Conservation (phyloP, 2,888 invertebrate genomes). For the Alentia gelatinosa region DNA sequence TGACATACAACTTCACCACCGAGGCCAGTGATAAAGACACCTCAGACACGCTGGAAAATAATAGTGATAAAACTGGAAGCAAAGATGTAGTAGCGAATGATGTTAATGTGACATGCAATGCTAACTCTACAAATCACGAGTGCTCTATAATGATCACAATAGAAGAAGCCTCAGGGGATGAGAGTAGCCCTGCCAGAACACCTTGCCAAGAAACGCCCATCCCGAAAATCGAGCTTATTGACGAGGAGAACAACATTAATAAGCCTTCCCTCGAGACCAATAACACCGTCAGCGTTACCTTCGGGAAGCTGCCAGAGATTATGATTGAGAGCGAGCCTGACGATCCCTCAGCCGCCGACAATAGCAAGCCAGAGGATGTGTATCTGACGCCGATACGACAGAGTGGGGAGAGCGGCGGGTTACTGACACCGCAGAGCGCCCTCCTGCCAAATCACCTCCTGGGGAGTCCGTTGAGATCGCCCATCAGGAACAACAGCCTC, state of each 20-base stretch:
- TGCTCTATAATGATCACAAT: slow-evolving; percentile 42
- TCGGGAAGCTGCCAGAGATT: background rate
- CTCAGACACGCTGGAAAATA: background rate
- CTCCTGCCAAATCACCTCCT: background rate
- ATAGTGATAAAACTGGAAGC: background rate
- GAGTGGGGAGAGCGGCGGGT: background rate
- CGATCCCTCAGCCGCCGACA: background rate
- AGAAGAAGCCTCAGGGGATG: slow-evolving; percentile 33
- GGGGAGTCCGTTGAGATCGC: background rate
- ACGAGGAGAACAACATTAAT: slow-evolving; percentile 29
- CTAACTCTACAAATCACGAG: background rate
- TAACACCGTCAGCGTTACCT: background rate
- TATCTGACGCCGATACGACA: background rate
- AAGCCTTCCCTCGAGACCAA: background rate
- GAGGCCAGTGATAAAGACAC: background rate
- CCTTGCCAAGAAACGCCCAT: background rate
- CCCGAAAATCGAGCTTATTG: slow-evolving; percentile 28
- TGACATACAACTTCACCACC: slow-evolving; percentile 26
- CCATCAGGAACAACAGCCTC: background rate
- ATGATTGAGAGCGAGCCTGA: background rate
- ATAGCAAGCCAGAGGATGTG: background rate
- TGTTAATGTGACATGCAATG: no score
- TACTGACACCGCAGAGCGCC: slow-evolving; percentile 4
- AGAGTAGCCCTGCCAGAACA: background rate
- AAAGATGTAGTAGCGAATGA: no score